These are phyloP conservation scores for Cephus sareptanus DNA, from an alignment of 2,888 invertebrate species.

Conservation along the genomic window DNA sequence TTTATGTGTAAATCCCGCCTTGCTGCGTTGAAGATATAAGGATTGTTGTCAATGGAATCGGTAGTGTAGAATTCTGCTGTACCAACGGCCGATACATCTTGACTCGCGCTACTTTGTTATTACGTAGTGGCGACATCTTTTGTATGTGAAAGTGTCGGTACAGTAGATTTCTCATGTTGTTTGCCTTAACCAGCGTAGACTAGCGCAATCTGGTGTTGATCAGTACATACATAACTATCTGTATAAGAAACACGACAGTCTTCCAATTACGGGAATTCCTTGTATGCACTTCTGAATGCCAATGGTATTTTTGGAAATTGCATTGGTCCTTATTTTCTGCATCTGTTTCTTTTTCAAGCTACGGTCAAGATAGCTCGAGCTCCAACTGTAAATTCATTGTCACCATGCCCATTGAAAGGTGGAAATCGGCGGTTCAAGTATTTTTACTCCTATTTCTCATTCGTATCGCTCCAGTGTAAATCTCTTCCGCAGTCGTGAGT, in stretches of 20 bases:
- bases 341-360: not conserved
- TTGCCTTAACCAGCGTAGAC: not conserved
- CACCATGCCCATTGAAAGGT: not conserved
- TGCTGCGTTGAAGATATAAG: not conserved
- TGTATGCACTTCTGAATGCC: not conserved
- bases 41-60: not conserved
- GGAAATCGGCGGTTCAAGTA: not conserved
- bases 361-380: not conserved
- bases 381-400: not conserved
- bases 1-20: not conserved
- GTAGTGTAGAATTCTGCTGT: not conserved
- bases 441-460: not conserved
- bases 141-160: not conserved
- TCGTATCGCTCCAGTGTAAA: not conserved
- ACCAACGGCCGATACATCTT: not conserved
- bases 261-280: not conserved
- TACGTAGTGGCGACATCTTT: not conserved
- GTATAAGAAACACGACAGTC: not conserved
- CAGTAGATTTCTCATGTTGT: not conserved
- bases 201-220: not conserved
- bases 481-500: not conserved
- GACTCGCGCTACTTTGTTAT: not conserved
- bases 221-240: not conserved
- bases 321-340: not conserved
- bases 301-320: not conserved